phyloP scores from a whole-genome alignment of 1,140 invertebrate genomes.

The Drosophila sturtevanti region DNA sequence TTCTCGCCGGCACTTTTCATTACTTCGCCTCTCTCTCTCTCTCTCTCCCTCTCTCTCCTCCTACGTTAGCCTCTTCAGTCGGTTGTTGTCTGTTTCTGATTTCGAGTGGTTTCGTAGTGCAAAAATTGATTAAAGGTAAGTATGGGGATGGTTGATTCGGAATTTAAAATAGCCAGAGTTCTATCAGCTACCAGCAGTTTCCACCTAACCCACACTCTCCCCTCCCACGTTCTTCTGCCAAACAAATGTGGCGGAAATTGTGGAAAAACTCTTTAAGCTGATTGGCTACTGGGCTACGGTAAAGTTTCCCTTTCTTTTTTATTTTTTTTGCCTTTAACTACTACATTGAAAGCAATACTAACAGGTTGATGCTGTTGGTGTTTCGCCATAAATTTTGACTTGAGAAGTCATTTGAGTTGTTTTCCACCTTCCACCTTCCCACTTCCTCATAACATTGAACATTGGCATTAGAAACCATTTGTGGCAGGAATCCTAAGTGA shows the following conservation, averaged over 20 bases:
- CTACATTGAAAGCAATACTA: neutral
- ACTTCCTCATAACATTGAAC: conserved; percentile 23
- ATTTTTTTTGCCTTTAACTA: neutral
- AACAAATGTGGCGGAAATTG: conserved; percentile 75
- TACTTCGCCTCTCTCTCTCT: neutral
- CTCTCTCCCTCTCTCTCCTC: too few species aligned
- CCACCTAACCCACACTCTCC: too few species aligned
- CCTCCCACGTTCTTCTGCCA: conserved; percentile 18
- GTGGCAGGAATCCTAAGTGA: conserved; percentile 70
- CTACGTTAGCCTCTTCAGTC: neutral
- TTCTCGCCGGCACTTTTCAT: conserved; percentile 13
- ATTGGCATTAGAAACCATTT: conserved; percentile 61
- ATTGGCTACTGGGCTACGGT: conserved; percentile 6
- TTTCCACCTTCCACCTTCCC: neutral
- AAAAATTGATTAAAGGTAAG: conserved; percentile 69
- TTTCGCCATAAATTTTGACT: conserved; percentile 60
- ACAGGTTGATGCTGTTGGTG: conserved; percentile 56
- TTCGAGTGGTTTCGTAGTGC: conserved; percentile 20
- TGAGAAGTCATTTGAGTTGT: conserved; percentile 6
- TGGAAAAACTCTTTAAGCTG: conserved; percentile 64
- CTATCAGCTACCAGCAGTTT: too few species aligned
- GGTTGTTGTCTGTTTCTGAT: conserved; percentile 30
- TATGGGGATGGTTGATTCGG: conserved; percentile 38
- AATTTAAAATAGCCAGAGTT: conserved; percentile 63
- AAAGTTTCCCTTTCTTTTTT: neutral